These are phyloP conservation scores for Drosophila robusta DNA, from an alignment of 2,888 invertebrate species.

Conservation along the genomic window DNA sequence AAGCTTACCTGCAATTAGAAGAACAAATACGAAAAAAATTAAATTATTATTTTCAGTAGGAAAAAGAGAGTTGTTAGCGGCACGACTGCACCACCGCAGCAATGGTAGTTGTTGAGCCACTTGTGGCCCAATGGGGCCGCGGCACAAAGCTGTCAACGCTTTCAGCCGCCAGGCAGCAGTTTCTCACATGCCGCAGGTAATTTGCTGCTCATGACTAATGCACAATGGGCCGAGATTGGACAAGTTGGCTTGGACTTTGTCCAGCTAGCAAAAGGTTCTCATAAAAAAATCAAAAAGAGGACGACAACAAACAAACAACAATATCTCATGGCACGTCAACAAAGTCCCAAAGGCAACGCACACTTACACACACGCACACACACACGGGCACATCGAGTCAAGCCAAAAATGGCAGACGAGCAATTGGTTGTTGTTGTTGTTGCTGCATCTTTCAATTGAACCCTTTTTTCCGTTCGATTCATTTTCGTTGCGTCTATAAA, in stretches of 20 bases:
- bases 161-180: conserved; percentile 25
- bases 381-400: conserved; percentile 8
- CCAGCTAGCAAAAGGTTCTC: conserved; percentile 41
- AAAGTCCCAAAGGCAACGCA: conserved; percentile 62
- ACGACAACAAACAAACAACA: conserved; percentile 60
- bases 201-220: conserved; percentile 76
- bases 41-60: conserved; percentile 43
- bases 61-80: conserved; percentile 16
- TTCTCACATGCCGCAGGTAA: conserved; percentile 78
- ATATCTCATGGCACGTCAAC: conserved; percentile 73
- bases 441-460: conserved; percentile 73
- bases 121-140: conserved; percentile 16
- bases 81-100: not conserved
- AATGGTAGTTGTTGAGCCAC: conserved; percentile 8
- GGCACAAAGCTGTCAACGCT: conserved; percentile 59
- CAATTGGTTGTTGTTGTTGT: conserved; percentile 37
- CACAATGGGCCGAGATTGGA: conserved; percentile 58
- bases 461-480: conserved; percentile 71
- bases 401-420: conserved; percentile 53
- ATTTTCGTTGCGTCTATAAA: conserved; percentile 73
- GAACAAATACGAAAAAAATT: conserved; percentile 56
- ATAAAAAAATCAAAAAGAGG: conserved; percentile 19
- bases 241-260: conserved; percentile 53
- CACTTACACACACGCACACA: conserved; percentile 15
- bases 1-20: conserved; percentile 79